Base-by-base conservation (phyloP, 2,113 vertebrate genomes). In the Phylloscopus trochilus region DNA sequence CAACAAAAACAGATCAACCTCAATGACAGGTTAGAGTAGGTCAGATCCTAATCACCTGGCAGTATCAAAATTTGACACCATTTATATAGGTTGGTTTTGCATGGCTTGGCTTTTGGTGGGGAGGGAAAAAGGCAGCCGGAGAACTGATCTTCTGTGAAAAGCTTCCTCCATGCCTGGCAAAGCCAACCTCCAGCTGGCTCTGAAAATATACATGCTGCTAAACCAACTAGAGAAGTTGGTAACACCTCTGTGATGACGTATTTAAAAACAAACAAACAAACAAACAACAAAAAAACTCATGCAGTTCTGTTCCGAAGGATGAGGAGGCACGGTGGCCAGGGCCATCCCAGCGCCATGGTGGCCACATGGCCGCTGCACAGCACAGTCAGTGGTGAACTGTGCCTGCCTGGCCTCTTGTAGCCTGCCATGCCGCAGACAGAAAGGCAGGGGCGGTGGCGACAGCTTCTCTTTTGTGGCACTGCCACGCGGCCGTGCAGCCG, bases 321-420 rank as follows among this genome's bases (percentile, higher is more conserved):
- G 59, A n/a, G 37, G 47, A 17, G 14, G 47, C 0, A 0, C 30
- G 0, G 1, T 2, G 2, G 6, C 13, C 17, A 11, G 16, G 8
- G 28, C 37, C 6, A 14, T 7, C 15, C 20, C 6, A 2, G 21
- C 3, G 5, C 4, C 5, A 10, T 1, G 3, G 28, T 5, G 4
- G 35, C 44, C 35, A 33, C 7, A 3, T 21, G 30, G 15, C 10
- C 0, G 1, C 46, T 51, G 75, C 37, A 41, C 47, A 17, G 47
- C 30, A 8, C 1, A 5, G 30, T 17, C 30, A 21, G 22, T 0
- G 0, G 9, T 33, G 46, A 51, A 1, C 35, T 12, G 22, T 49
- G 74, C 44, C 44, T 62, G 28, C 10, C 13, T 11, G 35, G 44
- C 44, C 7, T 0, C 17, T 41, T 24, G 6, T 1, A 19, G 27